These are phyloP conservation scores for Hesperia comma DNA, from an alignment of 2,888 invertebrate species.

Conservation along the genomic window DNA sequence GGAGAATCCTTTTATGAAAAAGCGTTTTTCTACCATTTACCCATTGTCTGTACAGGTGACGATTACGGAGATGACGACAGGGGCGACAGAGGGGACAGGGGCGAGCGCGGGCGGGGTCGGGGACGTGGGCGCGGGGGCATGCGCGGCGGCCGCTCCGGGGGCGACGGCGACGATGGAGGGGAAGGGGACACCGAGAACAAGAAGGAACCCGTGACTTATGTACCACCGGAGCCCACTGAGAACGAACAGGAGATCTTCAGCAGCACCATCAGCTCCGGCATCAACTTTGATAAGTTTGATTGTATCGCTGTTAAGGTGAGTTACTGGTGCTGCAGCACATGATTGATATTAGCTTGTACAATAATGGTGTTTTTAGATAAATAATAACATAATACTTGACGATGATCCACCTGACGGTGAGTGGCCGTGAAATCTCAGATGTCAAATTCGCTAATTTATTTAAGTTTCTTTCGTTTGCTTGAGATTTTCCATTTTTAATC, in stretches of 20 bases:
- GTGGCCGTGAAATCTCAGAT: no score
- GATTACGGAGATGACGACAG: slow-evolving; percentile 42
- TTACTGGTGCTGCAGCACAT: slow-evolving; percentile 28
- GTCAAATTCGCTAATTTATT: no score
- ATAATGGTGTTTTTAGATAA: no score
- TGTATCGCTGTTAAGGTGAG: slow-evolving; percentile 93
- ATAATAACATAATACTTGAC: no score
- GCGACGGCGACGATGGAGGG: slow-evolving; percentile 48
- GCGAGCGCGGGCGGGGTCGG: slow-evolving; percentile 48
- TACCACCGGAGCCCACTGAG: slow-evolving; percentile 89
- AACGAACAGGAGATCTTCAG: slow-evolving; percentile 89
- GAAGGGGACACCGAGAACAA: slow-evolving; percentile 65
- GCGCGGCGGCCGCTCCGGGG: slow-evolving; percentile 43
- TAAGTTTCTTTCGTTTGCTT: no score
- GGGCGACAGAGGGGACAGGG: slow-evolving; percentile 54
- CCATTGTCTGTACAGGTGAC: slow-evolving; percentile 3
- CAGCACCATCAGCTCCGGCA: slow-evolving; percentile 89
- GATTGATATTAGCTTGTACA: no score
- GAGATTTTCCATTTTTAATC: no score
- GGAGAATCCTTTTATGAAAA: no score
- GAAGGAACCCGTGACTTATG: slow-evolving; percentile 82
- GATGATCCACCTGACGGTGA: no score
- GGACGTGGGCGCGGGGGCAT: slow-evolving; percentile 48
- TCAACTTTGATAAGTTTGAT: slow-evolving; percentile 96
- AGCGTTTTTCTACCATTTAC: not conserved